phyloP scores from a whole-genome alignment of 2,888 invertebrate genomes.

The Iselma pallidipennis region DNA sequence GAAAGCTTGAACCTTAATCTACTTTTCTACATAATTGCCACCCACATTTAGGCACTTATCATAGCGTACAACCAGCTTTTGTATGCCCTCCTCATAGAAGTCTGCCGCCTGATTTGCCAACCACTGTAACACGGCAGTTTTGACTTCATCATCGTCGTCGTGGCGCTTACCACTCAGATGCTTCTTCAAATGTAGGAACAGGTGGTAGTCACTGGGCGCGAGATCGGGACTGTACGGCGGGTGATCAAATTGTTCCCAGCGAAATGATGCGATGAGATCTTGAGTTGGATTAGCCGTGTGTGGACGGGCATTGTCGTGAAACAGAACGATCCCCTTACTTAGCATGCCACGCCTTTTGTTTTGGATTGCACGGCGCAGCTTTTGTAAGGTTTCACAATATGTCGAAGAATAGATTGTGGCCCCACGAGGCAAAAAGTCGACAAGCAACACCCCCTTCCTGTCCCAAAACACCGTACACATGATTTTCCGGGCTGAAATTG shows the following conservation, averaged over 20 bases:
- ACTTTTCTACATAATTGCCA: not conserved
- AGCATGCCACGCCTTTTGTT: not conserved
- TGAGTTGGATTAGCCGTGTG: no score
- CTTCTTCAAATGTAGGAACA: slow-evolving; percentile 34
- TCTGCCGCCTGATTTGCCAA: not conserved
- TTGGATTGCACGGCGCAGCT: not conserved
- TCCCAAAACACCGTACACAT: no score
- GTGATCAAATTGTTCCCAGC: not conserved
- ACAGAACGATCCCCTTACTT: not conserved
- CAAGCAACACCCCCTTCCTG: no score
- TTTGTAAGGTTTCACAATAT: not conserved
- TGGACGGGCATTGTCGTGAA: no score
- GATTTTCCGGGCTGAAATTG: no score
- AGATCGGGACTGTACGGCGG: slow-evolving; percentile 19
- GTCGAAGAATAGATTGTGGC: not conserved
- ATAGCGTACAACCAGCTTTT: slow-evolving; percentile 14
- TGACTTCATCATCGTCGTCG: slow-evolving; percentile 1
- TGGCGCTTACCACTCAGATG: not conserved
- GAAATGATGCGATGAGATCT: not conserved
- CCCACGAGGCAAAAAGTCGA: not conserved
- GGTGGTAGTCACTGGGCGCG: slow-evolving; percentile 36
- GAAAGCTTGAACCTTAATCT: not conserved
- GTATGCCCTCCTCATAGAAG: slow-evolving; percentile 8
- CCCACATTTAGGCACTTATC: no score
- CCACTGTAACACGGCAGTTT: slow-evolving; percentile 6